These are phyloP conservation scores for Cyprinus carpio DNA, from an alignment of 2,113 vertebrate genomes.

Conservation along the genomic window DNA sequence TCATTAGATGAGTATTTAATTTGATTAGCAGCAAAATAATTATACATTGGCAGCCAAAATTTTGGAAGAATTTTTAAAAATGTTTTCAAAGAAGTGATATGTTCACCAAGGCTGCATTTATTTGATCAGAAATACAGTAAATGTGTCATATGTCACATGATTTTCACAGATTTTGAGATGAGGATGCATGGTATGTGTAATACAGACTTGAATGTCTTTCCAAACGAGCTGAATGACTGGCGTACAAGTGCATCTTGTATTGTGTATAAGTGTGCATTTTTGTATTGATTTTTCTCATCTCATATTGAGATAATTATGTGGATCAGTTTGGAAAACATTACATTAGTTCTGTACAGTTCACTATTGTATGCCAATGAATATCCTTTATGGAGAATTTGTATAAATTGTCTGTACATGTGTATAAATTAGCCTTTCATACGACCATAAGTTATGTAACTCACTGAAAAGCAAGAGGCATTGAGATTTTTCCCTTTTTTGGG, in stretches of 20 bases:
- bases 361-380: not conserved
- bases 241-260: not conserved
- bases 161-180: not conserved
- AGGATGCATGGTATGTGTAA: not conserved
- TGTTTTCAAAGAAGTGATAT: not conserved
- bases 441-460: not conserved
- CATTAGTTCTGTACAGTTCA: not conserved
- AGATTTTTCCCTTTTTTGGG: no score
- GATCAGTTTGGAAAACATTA: not conserved
- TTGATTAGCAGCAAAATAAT: not conserved
- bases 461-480: not conserved
- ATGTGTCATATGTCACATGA: not conserved
- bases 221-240: constrained; percentile 1
- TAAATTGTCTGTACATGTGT: not conserved
- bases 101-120: not conserved
- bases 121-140: not conserved
- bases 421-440: not conserved
- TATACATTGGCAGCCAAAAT: not conserved
- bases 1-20: not conserved
- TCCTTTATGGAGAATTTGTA: not conserved
- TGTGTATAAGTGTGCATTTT: not conserved
- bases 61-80: not conserved
- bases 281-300: constrained; percentile 6
- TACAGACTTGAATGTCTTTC: not conserved
- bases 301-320: not conserved